Evolutionary conservation across 2,888 invertebrate genomes (phyloP).

Genomic region (Ceriagrion tenellum): DNA sequence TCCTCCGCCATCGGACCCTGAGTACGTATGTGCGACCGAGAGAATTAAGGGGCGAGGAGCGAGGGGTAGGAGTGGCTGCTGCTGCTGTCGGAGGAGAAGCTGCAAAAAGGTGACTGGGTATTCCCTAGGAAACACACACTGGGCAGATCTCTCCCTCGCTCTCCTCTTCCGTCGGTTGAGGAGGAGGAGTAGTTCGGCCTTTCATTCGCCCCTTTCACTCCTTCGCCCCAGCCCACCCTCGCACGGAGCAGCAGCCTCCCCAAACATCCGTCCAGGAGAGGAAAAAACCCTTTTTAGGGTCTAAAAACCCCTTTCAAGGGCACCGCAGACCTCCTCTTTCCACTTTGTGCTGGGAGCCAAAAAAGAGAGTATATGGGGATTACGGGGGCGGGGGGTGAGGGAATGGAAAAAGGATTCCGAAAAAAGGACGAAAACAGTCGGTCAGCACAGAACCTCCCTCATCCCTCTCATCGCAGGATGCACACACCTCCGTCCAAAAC

Average conservation of each 20-base stretch:
- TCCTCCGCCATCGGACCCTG: not conserved
- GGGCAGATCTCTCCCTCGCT: no score
- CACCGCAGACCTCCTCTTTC: not conserved
- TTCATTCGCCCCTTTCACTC: not conserved
- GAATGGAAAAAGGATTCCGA: not conserved
- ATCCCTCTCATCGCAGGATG: not conserved
- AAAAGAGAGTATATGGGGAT: not conserved
- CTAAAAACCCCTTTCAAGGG: conserved; percentile 4
- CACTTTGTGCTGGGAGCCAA: not conserved
- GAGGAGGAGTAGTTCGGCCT: not conserved
- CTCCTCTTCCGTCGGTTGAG: no score
- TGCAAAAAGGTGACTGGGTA: not conserved
- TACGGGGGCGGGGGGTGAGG: not conserved
- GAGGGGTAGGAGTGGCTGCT: not conserved
- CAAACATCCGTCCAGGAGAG: conserved; percentile 4
- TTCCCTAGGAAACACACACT: not conserved
- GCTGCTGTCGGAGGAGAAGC: no score
- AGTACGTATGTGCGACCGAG: not conserved
- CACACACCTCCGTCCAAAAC: not conserved
- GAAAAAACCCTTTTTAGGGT: not conserved
- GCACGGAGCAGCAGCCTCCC: not conserved
- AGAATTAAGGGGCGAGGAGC: not conserved
- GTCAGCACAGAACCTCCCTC: not conserved
- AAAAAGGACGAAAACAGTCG: not conserved
- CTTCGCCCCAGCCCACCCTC: not conserved